Evolutionary conservation across 2,113 vertebrate genomes (phyloP), one percentile per base, ranked within the genome.

Genomic region (Forbesichthys agassizii): DNA sequence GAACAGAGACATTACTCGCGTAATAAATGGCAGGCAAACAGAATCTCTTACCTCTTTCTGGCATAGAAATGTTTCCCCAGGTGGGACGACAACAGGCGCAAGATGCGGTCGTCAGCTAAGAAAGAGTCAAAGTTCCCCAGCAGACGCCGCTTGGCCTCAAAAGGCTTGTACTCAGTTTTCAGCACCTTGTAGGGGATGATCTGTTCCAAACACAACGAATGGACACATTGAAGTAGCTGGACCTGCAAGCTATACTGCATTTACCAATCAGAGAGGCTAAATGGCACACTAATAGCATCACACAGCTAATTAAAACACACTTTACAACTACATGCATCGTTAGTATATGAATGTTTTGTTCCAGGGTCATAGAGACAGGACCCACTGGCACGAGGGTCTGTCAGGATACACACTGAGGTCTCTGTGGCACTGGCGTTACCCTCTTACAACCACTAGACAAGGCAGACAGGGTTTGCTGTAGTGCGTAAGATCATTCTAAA

Each of bases 61-160:
- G 69, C 65, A 61, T 96, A 98, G 78, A 98, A 98, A 68, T 96
- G 93, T 70, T 94, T 96, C 20, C 96, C 95, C 0, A 96, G 83
- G 58, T 95, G 94, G 0, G 95, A 94, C 0, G 95, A 93, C 73
- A 98, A 87, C 27, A 95, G 89, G 27, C 94, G 92, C 33, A 91
- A 91, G 52, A 98, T 82, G 11, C 95, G 89, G n/a, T 88, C 91
- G 20, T 98, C 96, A 0, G 95, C 91, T 1, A 98, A 73, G 64
- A 98, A 98, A 57, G 96, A 48, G 66, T 94, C 88, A 6, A 93
- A 98, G 65, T 94, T 96, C 3, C 88, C 86, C 52, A 97, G 77
- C 27, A 98, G 91, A 11, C 90, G 92, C 0, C 91, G 92, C 73
- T 98, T 97, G 0, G 95, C 94, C 89, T 98, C 95, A 1, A 70